Evolutionary conservation across 1,140 invertebrate species (phyloP), one percentile per base, ranked within the genome.

Genomic region (Bacillus rossius): DNA sequence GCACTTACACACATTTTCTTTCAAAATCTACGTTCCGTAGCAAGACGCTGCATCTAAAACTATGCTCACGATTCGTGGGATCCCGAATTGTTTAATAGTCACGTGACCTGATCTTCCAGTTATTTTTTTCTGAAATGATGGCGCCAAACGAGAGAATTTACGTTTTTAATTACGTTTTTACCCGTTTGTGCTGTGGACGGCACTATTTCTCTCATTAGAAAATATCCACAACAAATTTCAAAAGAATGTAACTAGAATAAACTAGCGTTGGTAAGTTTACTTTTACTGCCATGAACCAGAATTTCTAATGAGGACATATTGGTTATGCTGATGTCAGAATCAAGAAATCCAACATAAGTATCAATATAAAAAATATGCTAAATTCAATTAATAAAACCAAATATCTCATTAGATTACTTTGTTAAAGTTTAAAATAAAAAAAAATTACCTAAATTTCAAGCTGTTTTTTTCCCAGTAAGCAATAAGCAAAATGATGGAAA

Each of bases 41-140:
- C n/a, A n/a, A n/a, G 5, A 34, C 29, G 29, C 29, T 7, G 29
- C 29, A 23, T 51, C 23, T 2, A 8, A 13, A 56, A 17, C 19
- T 17, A 17, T 45, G n/a, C 43, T 57, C 40, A 45, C 23, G 38
- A 49, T n/a, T 57, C 25, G 29, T 66, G 61, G 71, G 69, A 73
- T 71, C 68, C 72, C 65, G 65, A 64, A 59, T 56, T 23, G n/a
- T n/a, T n/a, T 61, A 55, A 64, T 59, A 65, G 69, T 80, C 78
- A 81, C 78, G 77, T 81, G 79, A 79, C 70, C 66, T 69, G 65
- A 67, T 70, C 63, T 70, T 71, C 71, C 69, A 76, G 73, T 75
- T 73, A 77, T 76, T 74, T 77, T 79, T 78, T 78, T 79, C 76
- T 72, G 74, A 73, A 73, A 78, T 77, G 76, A 79, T 80, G 79